These are phyloP conservation scores for Pseudorhiza aurosa DNA, from an alignment of 30 jellyfish, hydroid and myxozoan genomes.

Conservation along the genomic window DNA sequence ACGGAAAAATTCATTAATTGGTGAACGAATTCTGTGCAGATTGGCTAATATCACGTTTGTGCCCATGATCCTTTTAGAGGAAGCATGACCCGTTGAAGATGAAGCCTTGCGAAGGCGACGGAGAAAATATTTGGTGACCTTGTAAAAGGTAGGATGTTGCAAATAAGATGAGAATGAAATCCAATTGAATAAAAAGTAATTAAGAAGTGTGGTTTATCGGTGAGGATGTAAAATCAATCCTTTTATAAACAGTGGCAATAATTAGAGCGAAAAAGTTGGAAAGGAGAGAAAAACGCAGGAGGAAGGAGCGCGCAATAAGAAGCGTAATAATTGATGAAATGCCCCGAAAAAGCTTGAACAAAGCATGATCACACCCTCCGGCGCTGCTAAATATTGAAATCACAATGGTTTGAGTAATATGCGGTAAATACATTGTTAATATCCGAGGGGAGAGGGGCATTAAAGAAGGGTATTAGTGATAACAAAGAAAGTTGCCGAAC, in stretches of 20 bases:
- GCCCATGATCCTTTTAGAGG: slow-evolving; percentile 5
- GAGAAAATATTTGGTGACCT: slow-evolving; percentile 5
- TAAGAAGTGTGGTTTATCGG: not conserved
- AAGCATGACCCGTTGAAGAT: not conserved
- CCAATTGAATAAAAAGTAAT: not conserved
- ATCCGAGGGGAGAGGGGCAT: no score
- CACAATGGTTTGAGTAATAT: no score
- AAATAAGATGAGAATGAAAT: not conserved
- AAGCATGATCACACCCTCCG: no score
- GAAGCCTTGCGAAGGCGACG: not conserved
- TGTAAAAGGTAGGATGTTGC: not conserved
- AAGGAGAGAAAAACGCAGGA: not conserved
- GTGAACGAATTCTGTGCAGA: not conserved
- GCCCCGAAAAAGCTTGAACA: no score
- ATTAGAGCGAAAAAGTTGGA: not conserved
- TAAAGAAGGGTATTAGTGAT: no score
- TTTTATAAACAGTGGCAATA: not conserved
- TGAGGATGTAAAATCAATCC: not conserved
- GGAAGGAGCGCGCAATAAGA: no score
- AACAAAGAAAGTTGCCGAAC: no score
- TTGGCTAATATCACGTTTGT: not conserved
- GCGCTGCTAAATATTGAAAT: no score
- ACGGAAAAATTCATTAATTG: no score
- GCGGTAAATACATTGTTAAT: no score
- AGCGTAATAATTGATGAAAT: no score